Evolutionary conservation across 2,888 invertebrate species (phyloP), one percentile per base, ranked within the genome.

Genomic region (Apodemia hepburni): DNA sequence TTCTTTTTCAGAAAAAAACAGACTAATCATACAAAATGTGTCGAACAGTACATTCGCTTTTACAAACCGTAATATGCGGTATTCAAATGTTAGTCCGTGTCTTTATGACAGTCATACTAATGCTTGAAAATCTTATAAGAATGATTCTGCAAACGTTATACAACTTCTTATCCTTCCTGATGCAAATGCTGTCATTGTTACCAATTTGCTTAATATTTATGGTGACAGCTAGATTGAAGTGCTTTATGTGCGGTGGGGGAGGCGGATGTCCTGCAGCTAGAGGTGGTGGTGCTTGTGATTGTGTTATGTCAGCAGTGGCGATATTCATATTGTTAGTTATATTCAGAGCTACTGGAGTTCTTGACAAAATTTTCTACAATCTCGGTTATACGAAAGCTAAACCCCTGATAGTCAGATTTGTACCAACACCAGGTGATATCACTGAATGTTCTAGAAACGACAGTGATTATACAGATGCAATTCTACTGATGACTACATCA

Each of bases 11-110:
- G 80, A 66, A 70, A 64, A 33, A 7, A 0, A 15, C n/a, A n/a
- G 7, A 0, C 60, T 51, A 68, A 61, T 33, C 22, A 47, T 67
- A 49, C 71, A 79, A 71, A 61, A 88, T 88, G 88, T 88, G 87
- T 82, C 84, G 84, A 22, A 84, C 86, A 38, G 74, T 80, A 45
- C 84, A 84, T 73, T 77, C 84, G 3, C 0, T 87, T 7, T 61
- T 87, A 6, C 79, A 80, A 62, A 78, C 77, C 58, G 65, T 65
- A 70, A 80, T 87, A 81, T 89, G 89, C 69, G 79, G 79, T 5
- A 69, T 87, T 6, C 88, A 88, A 72, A 87, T 86, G 84, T 59
- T 87, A 42, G 82, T 87, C 11, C 75, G 89, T 66, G 80, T 88
- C 69, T 80, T 87, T 57, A 86, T 87, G 85, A 87, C 87, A 65